Percentiles rank a stretch among this genome's conserved stretches.
These are phyloP conservation scores for Didymodactylos carnosus DNA, from an alignment of 2,888 invertebrate species.

Conservation along the genomic window DNA sequence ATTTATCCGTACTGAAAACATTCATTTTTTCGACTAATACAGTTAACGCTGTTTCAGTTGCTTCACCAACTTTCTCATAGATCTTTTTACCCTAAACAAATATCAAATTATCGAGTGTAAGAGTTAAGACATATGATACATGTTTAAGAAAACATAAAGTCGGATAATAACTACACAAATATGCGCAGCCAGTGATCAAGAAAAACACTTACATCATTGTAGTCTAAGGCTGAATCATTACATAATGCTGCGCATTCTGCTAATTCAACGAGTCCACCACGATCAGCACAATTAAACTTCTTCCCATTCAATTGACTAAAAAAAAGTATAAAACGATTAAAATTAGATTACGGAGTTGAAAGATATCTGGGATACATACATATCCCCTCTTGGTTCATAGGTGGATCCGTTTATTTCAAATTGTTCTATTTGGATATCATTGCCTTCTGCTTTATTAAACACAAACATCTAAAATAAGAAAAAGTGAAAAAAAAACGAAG, in stretches of 20 bases:
- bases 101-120: no score
- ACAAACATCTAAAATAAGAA: conserved; percentile 51
- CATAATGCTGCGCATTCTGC: conserved; percentile 94
- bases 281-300: neutral
- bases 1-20: conserved; percentile 68
- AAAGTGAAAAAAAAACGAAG: no score
- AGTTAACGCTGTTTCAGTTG: conserved; percentile 93
- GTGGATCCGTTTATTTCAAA: conserved; percentile 97
- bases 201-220: conserved; percentile 51
- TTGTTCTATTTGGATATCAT: conserved; percentile 59
- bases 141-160: no score
- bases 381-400: conserved; percentile 91
- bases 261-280: conserved; percentile 54
- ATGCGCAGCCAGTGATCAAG: no score
- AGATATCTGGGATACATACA: no score
- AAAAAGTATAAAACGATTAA: no score
- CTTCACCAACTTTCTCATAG: conserved; percentile 98
- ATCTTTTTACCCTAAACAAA: conserved; percentile 54
- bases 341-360: no score
- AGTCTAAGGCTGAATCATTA: conserved; percentile 98
- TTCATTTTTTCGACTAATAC: conserved; percentile 96
- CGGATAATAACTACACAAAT: no score
- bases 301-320: neutral
- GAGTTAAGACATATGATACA: no score
- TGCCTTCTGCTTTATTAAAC: conserved; percentile 60